Evolutionary conservation across 2,888 invertebrate species (phyloP).

Genomic region (Thera britannica): DNA sequence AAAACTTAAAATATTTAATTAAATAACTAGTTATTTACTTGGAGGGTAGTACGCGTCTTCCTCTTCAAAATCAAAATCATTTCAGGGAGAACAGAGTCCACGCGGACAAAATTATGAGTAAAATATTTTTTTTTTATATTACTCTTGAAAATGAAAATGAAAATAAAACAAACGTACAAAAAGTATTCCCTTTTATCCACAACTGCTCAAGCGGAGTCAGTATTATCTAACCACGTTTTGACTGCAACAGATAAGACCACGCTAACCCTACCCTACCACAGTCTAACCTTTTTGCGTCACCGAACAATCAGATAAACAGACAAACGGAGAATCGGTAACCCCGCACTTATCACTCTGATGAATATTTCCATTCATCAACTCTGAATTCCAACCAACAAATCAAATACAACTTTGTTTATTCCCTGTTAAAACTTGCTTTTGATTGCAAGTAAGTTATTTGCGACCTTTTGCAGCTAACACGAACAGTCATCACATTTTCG

Average conservation of each 20-base stretch:
- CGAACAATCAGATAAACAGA: constrained; percentile 55
- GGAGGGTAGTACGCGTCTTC: too few relatives aligned
- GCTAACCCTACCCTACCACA: constrained; percentile 45
- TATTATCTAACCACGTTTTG: constrained; percentile 46
- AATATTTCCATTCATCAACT: constrained; percentile 59
- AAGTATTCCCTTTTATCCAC: constrained; percentile 20
- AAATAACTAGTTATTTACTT: too few relatives aligned
- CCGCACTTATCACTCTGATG: constrained; percentile 58
- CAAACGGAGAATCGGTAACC: constrained; percentile 47
- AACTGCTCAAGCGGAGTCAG: constrained; percentile 33
- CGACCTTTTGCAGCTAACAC: constrained; percentile 26
- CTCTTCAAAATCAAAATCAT: too few relatives aligned
- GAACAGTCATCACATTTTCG: constrained; percentile 19
- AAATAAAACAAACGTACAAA: constrained; percentile 6
- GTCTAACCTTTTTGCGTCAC: constrained; percentile 44
- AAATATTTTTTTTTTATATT: too few relatives aligned
- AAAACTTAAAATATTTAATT: too few relatives aligned
- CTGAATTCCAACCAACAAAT: constrained; percentile 44
- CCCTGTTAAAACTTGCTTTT: constrained; percentile 15
- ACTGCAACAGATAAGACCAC: constrained; percentile 52
- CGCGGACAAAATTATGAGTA: background rate
- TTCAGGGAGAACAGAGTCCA: too few relatives aligned
- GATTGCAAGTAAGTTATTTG: constrained; percentile 18
- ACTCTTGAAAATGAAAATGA: background rate
- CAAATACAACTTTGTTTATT: constrained; percentile 25